Percentiles rank a stretch among this genome's conserved stretches.
These are phyloP conservation scores for Diachasmimorpha longicaudata DNA, from an alignment of 1,140 invertebrate species.

Conservation along the genomic window DNA sequence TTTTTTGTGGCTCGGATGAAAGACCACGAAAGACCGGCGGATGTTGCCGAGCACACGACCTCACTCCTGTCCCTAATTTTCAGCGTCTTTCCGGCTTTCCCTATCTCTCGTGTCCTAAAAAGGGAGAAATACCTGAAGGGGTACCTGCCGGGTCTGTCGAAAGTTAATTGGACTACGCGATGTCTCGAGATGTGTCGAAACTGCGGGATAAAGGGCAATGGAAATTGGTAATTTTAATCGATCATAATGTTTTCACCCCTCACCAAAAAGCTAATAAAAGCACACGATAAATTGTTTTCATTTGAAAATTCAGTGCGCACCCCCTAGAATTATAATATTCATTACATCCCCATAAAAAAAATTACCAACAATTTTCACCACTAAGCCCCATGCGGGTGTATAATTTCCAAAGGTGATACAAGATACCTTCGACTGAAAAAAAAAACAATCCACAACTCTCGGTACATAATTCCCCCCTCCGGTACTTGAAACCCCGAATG, in stretches of 20 bases:
- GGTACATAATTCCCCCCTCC: neutral
- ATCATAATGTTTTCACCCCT: too few relatives aligned
- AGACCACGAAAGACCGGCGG: constrained; percentile 26
- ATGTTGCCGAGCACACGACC: constrained; percentile 14
- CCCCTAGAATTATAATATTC: too few relatives aligned
- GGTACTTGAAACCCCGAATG: neutral
- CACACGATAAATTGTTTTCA: too few relatives aligned
- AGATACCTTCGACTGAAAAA: neutral
- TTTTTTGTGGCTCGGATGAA: constrained; percentile 15
- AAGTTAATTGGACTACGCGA: neutral
- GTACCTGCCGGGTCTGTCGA: neutral
- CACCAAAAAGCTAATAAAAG: too few relatives aligned
- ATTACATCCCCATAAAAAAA: neutral
- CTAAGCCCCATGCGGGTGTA: neutral
- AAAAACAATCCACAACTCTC: neutral
- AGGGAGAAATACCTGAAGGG: neutral
- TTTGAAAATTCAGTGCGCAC: too few relatives aligned
- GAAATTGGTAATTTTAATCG: too few relatives aligned
- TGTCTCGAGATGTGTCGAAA: neutral
- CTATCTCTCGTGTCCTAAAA: neutral
- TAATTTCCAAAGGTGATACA: neutral
- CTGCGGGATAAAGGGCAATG: neutral
- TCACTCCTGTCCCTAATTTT: neutral
- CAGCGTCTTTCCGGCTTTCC: constrained; percentile 1
- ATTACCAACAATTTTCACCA: neutral